These are phyloP conservation scores for Chascanopsetta lugubris DNA, from an alignment of 2,113 vertebrate genomes.

Conservation along the genomic window DNA sequence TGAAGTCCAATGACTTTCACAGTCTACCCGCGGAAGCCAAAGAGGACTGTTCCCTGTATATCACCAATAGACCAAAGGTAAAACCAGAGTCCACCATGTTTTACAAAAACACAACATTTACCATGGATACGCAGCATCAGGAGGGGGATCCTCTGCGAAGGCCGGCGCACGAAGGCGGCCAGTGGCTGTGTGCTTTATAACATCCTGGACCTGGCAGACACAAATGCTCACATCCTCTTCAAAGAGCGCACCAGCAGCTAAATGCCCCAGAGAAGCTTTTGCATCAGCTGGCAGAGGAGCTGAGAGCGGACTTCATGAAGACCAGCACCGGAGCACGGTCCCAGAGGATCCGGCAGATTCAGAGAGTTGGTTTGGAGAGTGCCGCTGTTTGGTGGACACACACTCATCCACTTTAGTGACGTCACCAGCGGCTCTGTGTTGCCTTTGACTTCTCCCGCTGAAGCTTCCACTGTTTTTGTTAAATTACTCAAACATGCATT, in stretches of 20 bases:
- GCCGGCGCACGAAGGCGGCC: not conserved
- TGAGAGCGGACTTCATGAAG: not conserved
- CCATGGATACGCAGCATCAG: not conserved
- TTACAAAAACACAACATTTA: not conserved
- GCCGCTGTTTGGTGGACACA: too few relatives aligned
- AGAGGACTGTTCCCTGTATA: too few relatives aligned
- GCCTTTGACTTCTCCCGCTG: too few relatives aligned
- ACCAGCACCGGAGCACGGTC: too few relatives aligned
- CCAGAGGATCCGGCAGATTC: too few relatives aligned
- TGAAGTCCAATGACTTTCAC: not conserved
- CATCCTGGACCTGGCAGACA: not conserved
- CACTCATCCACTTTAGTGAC: too few relatives aligned
- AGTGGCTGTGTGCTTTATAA: slow-evolving; percentile 1
- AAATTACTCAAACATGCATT: too few relatives aligned
- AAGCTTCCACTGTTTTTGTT: too few relatives aligned
- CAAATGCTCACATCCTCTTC: not conserved
- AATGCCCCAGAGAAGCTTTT: not conserved
- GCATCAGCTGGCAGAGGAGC: not conserved
- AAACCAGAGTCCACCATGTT: too few relatives aligned
- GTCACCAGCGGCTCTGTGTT: too few relatives aligned
- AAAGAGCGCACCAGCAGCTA: not conserved
- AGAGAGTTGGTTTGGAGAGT: too few relatives aligned
- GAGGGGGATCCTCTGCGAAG: not conserved
- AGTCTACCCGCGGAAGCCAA: not conserved
- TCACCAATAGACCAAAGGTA: too few relatives aligned